Base-by-base conservation (phyloP, 2,888 invertebrate genomes). In the Andrena marginata region DNA sequence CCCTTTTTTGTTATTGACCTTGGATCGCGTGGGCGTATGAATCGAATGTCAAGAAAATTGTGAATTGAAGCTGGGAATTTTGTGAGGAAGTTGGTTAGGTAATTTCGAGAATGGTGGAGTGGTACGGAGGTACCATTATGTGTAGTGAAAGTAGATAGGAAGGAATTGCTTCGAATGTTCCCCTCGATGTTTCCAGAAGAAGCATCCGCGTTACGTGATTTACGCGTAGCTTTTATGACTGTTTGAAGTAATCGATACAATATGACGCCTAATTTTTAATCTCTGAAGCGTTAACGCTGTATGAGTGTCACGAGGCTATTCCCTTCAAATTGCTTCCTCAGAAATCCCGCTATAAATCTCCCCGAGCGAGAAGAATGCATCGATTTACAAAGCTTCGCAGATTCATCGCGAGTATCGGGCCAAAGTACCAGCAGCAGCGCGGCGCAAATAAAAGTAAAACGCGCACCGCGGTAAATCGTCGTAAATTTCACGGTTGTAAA, bases 401-500 rank as follows among this genome's bases (percentile, higher is more conserved):
- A 69, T 80, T 26, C 51, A 13, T 35, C 75, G 33, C 16, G 80
- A 80, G 51, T 82, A 76, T 76, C 82, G 23, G 64, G 20, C 59
- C 20, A 31, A 68, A 54, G 63, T 56, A 70, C 65, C 60, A 48
- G 31, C 20, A 54, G 68, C 48, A 62, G 63, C 33, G 56, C 76
- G 69, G 77, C 73, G 70, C 75, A 80, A 85, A 87, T 89, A 78
- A 87, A 83, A 82, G 81, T 80, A 79, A 64, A 69, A 78, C 70
- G 74, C 70, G 72, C 70, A 85, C 78, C 77, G 65, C 80, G 70
- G 73, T 74, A 77, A 83, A 83, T 82, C 82, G 82, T 85, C 87
- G 88, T 90, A 90, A 90, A 90, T 90, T 90, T 90, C 85, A 85
- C 68, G 90, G 90, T 82, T 88, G 86, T 90, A 90, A 90, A 90